A percentile compares a stretch with the other conserved stretches of the same genome.
Conservation (phyloP, 2,888 invertebrate species). For the Aleiodes leptofemur region DNA sequence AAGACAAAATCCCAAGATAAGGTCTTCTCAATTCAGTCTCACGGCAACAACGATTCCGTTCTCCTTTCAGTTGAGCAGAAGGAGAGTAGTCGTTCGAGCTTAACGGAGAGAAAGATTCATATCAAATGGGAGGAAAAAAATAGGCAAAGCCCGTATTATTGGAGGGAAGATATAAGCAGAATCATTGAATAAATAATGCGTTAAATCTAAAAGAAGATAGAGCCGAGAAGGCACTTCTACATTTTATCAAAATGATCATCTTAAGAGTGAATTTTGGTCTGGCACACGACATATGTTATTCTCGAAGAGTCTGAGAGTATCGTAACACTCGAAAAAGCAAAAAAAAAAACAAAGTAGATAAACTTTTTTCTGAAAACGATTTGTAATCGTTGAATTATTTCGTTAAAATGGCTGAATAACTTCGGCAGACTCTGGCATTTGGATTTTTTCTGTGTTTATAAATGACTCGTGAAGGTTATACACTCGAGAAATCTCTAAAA, state of each 20-base stretch:
- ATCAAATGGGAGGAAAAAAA: background rate
- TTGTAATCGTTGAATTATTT: conserved; percentile 2
- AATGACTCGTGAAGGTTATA: background rate
- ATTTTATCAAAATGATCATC: background rate
- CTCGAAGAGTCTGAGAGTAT: no score
- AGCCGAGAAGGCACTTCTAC: background rate
- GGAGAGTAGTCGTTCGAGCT: background rate
- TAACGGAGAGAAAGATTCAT: no score
- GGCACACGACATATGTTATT: no score
- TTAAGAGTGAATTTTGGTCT: background rate
- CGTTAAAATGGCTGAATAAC: conserved; percentile 3
- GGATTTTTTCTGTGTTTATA: conserved; percentile 10
- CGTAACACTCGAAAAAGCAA: background rate
- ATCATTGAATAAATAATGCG: conserved; percentile 20
- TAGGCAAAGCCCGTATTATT: conserved; percentile 4
- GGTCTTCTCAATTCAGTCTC: conserved; percentile 3
- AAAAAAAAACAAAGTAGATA: background rate
- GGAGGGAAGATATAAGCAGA: background rate
- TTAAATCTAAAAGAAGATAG: background rate
- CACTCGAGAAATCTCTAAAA: conserved; percentile 4
- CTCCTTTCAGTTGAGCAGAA: background rate
- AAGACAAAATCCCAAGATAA: conserved; percentile 7
- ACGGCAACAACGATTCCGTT: background rate
- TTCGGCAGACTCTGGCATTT: background rate
- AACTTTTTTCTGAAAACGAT: background rate